Percentiles rank a stretch among this genome's conserved stretches.
Conservation (phyloP, 2,797 vertebrate species). For the Salarias fasciatus region DNA sequence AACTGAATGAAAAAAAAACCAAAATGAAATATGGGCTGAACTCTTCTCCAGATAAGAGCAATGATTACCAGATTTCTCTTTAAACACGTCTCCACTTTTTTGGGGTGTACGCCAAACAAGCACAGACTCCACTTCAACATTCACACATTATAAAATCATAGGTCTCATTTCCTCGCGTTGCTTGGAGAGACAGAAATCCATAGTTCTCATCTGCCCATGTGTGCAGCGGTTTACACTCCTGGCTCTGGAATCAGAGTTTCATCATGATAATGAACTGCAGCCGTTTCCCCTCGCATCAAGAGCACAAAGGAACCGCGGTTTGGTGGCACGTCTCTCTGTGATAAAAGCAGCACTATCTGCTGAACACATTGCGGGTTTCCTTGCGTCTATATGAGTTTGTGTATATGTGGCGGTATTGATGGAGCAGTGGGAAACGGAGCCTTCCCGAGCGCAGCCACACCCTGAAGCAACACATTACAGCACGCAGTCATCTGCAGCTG, state of each 20-base stretch:
- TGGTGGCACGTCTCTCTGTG: conserved; percentile 16
- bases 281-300: conserved; percentile 28
- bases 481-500: conserved; percentile 47
- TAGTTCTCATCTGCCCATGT: conserved; percentile 57
- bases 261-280: conserved; percentile 50
- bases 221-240: conserved; percentile 57
- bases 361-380: conserved; percentile 24
- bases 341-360: conserved; percentile 29
- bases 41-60: too few species aligned
- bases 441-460: conserved; percentile 61
- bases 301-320: conserved; percentile 12
- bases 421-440: conserved; percentile 41
- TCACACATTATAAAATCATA: conserved; percentile 16
- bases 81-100: background rate
- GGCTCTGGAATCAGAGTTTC: conserved; percentile 51
- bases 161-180: background rate
- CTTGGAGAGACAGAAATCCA: conserved; percentile 21
- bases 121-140: conserved; percentile 2
- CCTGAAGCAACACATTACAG: conserved; percentile 63
- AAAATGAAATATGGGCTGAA: too few species aligned
- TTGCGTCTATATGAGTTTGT: conserved; percentile 12
- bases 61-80: too few species aligned
- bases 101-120: background rate
- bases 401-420: conserved; percentile 32
- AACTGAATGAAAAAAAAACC: too few species aligned